phyloP scores from a whole-genome alignment of 2,888 invertebrate species.

The Philereme transversata region DNA sequence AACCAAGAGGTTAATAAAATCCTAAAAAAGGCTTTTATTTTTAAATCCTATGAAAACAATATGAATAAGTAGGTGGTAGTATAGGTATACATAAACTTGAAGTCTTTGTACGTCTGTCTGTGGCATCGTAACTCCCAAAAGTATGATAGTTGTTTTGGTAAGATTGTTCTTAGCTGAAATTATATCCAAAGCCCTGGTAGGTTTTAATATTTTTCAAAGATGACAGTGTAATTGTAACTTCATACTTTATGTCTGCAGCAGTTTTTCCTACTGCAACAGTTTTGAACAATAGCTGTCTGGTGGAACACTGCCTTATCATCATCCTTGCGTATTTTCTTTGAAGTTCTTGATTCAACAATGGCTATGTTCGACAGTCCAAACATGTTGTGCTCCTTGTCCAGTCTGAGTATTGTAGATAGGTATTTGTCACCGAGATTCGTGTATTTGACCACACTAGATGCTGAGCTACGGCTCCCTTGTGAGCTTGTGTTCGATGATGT shows the following conservation, averaged over 20 bases:
- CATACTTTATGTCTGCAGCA: conserved; percentile 64
- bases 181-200: too few species aligned
- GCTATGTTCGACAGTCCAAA: conserved; percentile 74
- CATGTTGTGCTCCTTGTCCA: conserved; percentile 75
- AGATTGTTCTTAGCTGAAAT: too few species aligned
- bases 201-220: too few species aligned
- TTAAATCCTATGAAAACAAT: too few species aligned
- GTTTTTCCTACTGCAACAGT: conserved; percentile 55
- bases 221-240: neutral
- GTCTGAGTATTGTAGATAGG: conserved; percentile 67
- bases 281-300: conserved; percentile 74
- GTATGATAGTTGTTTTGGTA: too few species aligned
- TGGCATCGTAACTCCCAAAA: neutral
- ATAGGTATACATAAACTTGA: too few species aligned
- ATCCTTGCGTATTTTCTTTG: conserved; percentile 57
- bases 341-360: conserved; percentile 56
- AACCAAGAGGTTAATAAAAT: neutral
- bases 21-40: too few species aligned
- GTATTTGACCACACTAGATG: conserved; percentile 42
- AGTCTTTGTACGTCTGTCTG: too few species aligned
- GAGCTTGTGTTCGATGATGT: conserved; percentile 53
- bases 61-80: too few species aligned
- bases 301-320: conserved; percentile 66
- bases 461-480: conserved; percentile 53
- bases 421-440: conserved; percentile 58